These are phyloP conservation scores for Elachura formosa DNA, from an alignment of 2,113 vertebrate species.

Conservation along the genomic window DNA sequence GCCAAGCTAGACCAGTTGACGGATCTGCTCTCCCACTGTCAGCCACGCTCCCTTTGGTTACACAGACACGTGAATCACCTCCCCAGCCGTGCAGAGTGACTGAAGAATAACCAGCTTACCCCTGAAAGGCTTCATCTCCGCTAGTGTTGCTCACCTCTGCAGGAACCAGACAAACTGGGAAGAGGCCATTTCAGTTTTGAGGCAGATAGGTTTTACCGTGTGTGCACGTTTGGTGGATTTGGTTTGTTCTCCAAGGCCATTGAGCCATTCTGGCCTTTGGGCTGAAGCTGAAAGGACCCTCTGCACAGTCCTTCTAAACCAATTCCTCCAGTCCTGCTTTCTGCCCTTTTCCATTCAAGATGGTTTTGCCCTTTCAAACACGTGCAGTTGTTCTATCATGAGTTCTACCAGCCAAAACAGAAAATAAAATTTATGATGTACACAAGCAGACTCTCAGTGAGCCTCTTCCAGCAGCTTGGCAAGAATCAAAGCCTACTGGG, in stretches of 20 bases:
- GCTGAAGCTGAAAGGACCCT: neutral
- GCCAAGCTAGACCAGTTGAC: neutral
- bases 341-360: neutral
- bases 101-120: neutral
- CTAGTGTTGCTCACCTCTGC: neutral
- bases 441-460: neutral
- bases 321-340: neutral
- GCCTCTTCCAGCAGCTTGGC: neutral
- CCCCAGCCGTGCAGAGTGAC: neutral
- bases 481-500: slow-evolving; percentile 20
- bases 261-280: neutral
- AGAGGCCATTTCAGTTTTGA: neutral
- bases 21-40: neutral
- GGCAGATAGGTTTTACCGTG: neutral
- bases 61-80: neutral
- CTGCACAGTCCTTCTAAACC: neutral
- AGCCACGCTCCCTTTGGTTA: neutral
- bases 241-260: neutral
- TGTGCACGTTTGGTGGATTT: neutral
- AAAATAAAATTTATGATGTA: neutral
- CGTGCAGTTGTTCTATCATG: neutral
- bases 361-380: neutral
- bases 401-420: neutral
- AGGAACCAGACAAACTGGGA: neutral
- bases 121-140: neutral